A percentile compares a stretch with the other conserved stretches of the same genome.
Conservation (phyloP, 2,113 vertebrate species). For the Columbina picui region DNA sequence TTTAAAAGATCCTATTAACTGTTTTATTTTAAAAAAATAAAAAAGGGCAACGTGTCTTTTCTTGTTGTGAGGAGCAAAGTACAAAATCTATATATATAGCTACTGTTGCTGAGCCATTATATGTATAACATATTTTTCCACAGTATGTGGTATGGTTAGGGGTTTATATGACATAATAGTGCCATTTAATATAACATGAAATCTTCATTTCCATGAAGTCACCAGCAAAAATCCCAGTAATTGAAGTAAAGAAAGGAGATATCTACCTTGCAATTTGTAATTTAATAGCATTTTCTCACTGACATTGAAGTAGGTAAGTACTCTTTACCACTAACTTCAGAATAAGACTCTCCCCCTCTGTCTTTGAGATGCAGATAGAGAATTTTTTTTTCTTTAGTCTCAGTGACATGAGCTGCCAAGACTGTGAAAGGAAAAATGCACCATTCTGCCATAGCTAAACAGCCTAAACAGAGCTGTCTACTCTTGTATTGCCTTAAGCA, state of each 20-base stretch:
- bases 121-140: background rate
- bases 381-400: background rate
- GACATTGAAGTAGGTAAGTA: background rate
- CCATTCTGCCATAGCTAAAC: background rate
- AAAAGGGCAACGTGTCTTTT: background rate
- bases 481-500: background rate
- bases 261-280: background rate
- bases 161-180: background rate
- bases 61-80: background rate
- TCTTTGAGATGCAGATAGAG: background rate
- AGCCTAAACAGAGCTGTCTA: background rate
- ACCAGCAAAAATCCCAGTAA: conserved; percentile 9
- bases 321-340: conserved; percentile 2
- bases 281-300: conserved; percentile 2
- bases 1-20: background rate
- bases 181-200: background rate
- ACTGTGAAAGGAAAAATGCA: background rate
- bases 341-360: background rate
- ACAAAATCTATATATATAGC: background rate
- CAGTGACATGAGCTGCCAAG: background rate
- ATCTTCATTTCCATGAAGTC: background rate
- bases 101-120: background rate
- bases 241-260: background rate
- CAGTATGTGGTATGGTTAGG: background rate
- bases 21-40: background rate